Percentiles rank a stretch among this genome's conserved stretches.
phyloP scores from a whole-genome alignment of 2,113 vertebrate genomes.

The Macroglossus sobrinus region DNA sequence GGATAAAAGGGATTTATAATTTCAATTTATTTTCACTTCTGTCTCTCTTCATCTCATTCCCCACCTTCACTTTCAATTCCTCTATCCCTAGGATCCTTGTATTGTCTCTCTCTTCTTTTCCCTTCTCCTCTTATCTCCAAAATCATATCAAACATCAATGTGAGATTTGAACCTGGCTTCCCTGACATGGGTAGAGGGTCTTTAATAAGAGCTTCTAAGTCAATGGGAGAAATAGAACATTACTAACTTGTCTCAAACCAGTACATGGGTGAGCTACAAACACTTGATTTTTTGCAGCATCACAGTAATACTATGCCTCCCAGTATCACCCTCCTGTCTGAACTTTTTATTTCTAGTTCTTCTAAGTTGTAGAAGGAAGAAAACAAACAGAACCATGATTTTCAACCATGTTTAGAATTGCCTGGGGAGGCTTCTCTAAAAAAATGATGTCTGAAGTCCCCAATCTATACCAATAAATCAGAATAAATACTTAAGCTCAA shows the following conservation, averaged over 20 bases:
- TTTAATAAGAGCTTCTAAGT: not conserved
- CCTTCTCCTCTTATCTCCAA: not conserved
- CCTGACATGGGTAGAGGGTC: not conserved
- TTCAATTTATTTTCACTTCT: not conserved
- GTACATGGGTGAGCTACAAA: not conserved
- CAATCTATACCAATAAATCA: not conserved
- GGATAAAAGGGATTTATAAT: not conserved
- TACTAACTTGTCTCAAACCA: not conserved
- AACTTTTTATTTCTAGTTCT: not conserved
- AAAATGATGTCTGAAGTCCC: not conserved
- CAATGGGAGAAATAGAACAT: not conserved
- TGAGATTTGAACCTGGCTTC: not conserved
- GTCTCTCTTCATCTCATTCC: not conserved
- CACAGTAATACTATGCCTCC: not conserved
- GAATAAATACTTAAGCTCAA: not conserved
- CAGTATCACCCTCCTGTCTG: not conserved
- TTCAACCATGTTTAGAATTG: not conserved
- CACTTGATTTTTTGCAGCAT: not conserved
- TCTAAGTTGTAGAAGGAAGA: not conserved
- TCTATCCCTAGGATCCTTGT: too few species aligned
- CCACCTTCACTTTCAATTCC: not conserved
- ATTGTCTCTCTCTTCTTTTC: not conserved
- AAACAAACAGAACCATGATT: not conserved
- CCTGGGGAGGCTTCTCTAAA: not conserved
- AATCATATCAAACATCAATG: not conserved